Base-by-base conservation (phyloP, 2,797 vertebrate genomes). In the Ataeniobius toweri region DNA sequence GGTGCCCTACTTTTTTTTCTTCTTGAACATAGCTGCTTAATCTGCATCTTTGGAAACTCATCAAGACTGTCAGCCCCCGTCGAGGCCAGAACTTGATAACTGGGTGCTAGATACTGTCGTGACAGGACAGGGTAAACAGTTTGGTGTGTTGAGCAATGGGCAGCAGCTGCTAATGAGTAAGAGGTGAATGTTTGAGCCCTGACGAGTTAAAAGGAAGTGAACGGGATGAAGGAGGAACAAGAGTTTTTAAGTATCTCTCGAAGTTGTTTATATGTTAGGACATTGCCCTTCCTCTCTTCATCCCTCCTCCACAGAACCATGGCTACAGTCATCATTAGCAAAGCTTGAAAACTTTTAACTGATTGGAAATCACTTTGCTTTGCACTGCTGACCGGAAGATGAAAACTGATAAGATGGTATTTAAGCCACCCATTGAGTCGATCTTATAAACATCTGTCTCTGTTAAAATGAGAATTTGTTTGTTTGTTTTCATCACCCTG, bases 111-210 rank as follows among this genome's bases (percentile, higher is more conserved):
- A 81, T 79, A 61, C 26, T 78, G 79, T 89, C 87, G 76, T 90
- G 92, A 92, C 91, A 91, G 89, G 76, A 53, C 77, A 68, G 79
- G 72, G 84, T 93, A 93, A 95, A 94, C 91, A 94, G 84, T 82
- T 85, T 80, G 76, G 77, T 78, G 73, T 78, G 65, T 79, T 86
- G 86, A 93, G 80, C 51, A 86, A 94, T 89, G 85, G 88, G 61
- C 81, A 85, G 80, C 89, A 75, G 75, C 76, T 36, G 76, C 91
- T 94, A 94, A 94, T 93, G 92, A 94, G 90, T 86, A 83, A 93
- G 86, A 89, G 92, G 88, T 85, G 81, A 94, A 93, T 91, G 83
- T 84, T 86, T 82, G 75, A 93, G 83, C 82, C 79, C 76, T 89
- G 89, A 90, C 46, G 70, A 90, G 85, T 81, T 80, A 79, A 78